A percentile compares a stretch with the other conserved stretches of the same genome.
Evolutionary conservation across 2,797 vertebrate genomes (phyloP).

Genomic region (Spea hammondii): DNA sequence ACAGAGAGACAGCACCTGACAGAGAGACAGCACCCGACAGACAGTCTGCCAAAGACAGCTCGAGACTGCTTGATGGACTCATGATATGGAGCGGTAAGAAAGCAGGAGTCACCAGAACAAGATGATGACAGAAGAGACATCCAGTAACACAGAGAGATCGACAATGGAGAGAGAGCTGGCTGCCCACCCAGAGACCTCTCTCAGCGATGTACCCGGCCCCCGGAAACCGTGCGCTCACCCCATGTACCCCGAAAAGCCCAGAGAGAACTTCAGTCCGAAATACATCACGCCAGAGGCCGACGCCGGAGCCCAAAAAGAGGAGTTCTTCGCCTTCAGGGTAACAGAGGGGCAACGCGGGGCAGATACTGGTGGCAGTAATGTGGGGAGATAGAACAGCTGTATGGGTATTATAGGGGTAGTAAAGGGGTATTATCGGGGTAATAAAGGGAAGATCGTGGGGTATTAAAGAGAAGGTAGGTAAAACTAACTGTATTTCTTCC

Average conservation of each 20-base stretch:
- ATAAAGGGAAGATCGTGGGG: background rate
- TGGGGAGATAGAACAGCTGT: background rate
- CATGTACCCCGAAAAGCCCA: conserved; percentile 29
- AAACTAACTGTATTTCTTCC: no score
- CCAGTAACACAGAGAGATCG: background rate
- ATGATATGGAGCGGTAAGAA: background rate
- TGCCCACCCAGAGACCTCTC: background rate
- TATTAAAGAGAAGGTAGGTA: background rate
- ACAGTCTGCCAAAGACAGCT: no score
- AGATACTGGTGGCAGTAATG: background rate
- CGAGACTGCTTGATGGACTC: no score
- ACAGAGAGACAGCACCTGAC: background rate
- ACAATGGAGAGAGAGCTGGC: background rate
- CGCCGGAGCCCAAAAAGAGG: conserved; percentile 2
- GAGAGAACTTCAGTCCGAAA: conserved; percentile 16
- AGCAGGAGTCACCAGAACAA: no score
- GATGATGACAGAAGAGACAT: background rate
- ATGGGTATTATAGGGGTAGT: background rate
- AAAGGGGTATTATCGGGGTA: background rate
- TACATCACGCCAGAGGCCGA: background rate
- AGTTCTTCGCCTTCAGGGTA: conserved; percentile 45
- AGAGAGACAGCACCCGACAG: conserved; percentile 1
- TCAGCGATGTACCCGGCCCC: background rate
- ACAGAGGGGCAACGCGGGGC: background rate
- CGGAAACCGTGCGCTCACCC: background rate